phyloP scores from a whole-genome alignment of 1,140 invertebrate species.

The Drosophila lacteicornis region DNA sequence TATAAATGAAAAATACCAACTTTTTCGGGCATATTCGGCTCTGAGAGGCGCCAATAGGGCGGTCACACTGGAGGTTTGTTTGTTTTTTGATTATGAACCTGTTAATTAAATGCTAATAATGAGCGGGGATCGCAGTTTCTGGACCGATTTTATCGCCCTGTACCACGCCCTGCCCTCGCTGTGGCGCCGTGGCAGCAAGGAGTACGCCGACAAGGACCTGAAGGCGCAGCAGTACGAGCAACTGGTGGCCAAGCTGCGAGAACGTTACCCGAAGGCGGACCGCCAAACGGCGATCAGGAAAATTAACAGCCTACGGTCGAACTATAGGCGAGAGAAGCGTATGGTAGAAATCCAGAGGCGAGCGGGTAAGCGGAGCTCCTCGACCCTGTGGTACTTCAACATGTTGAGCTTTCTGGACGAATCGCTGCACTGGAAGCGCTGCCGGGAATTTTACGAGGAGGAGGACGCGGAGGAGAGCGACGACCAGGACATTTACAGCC shows the following conservation, averaged over 20 bases:
- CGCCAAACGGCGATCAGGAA: slow-evolving; percentile 10
- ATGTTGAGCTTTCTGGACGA: slow-evolving; percentile 2
- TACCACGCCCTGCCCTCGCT: slow-evolving; percentile 1
- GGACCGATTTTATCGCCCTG: slow-evolving; percentile 1
- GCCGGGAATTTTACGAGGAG: neutral
- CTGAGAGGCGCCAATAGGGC: neutral
- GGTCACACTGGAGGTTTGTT: slow-evolving; percentile 3
- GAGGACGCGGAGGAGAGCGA: neutral
- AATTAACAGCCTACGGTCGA: neutral
- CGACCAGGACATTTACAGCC: neutral
- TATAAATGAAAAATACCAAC: too few species aligned
- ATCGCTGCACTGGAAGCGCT: neutral
- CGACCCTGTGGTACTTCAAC: neutral
- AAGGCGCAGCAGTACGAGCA: neutral
- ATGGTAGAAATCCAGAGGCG: neutral
- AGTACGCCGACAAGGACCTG: neutral
- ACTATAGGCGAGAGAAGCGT: slow-evolving; percentile 9
- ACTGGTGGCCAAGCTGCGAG: slow-evolving; percentile 8
- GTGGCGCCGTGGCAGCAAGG: slow-evolving; percentile 5
- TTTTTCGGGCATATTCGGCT: too few species aligned
- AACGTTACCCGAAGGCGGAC: slow-evolving; percentile 3
- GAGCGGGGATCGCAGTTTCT: slow-evolving; percentile 2
- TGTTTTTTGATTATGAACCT: slow-evolving; percentile 11
- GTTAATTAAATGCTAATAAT: slow-evolving; percentile 13
- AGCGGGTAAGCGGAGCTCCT: neutral